Conservation (phyloP, 2,113 vertebrate genomes). For the Oncorhynchus clarkii region DNA sequence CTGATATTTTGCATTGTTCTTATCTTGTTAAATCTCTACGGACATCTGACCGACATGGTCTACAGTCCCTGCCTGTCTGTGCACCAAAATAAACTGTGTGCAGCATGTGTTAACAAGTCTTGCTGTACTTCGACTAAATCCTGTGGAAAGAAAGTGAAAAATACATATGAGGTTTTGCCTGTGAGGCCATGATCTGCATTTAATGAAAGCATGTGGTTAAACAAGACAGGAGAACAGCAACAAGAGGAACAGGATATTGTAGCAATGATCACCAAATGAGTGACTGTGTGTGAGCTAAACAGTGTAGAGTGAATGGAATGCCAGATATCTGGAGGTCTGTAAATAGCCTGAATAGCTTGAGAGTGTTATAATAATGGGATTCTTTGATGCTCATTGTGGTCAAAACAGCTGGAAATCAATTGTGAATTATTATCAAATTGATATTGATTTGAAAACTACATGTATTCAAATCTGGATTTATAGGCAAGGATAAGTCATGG, state of each 20-base stretch:
- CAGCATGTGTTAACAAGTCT: slow-evolving; percentile 36
- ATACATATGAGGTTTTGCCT: slow-evolving; percentile 36
- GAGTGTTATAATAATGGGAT: background rate
- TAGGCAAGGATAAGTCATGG: too few relatives aligned
- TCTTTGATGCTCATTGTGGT: background rate
- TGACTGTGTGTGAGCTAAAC: slow-evolving; percentile 12
- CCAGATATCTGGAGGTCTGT: background rate
- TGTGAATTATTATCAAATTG: background rate
- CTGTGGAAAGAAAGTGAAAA: slow-evolving; percentile 44
- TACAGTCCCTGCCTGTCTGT: slow-evolving; percentile 35
- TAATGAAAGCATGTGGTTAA: slow-evolving; percentile 22
- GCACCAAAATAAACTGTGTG: slow-evolving; percentile 16
- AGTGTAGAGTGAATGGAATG: slow-evolving; percentile 1
- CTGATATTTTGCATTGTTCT: slow-evolving; percentile 46
- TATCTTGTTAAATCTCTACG: slow-evolving; percentile 52
- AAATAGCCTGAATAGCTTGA: background rate
- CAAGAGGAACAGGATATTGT: background rate
- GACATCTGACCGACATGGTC: slow-evolving; percentile 36
- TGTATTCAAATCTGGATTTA: background rate
- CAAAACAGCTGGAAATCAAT: background rate
- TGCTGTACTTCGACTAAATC: slow-evolving; percentile 54
- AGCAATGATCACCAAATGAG: background rate
- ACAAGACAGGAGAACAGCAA: slow-evolving; percentile 22
- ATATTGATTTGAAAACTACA: background rate
- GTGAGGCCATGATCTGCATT: slow-evolving; percentile 23